Conservation (phyloP, 2,113 vertebrate genomes). For the Scytalopus superciliaris region DNA sequence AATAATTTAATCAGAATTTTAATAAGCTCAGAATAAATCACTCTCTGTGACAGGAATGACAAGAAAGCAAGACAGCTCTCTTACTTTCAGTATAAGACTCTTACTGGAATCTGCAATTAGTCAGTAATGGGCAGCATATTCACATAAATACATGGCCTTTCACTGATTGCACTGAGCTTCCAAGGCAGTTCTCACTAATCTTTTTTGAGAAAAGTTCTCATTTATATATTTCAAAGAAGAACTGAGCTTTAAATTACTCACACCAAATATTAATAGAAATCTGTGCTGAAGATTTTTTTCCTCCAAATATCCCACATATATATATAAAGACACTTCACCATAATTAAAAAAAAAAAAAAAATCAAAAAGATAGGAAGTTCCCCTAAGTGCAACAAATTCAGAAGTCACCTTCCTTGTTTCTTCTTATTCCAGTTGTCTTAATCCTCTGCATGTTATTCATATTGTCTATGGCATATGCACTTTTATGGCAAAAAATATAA, state of each 20-base stretch:
- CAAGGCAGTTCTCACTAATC: background rate
- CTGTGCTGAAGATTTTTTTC: background rate
- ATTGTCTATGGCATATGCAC: background rate
- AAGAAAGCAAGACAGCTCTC: background rate
- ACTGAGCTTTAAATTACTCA: background rate
- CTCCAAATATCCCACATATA: background rate
- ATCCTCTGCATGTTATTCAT: background rate
- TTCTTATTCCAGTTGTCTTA: background rate
- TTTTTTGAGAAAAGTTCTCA: background rate
- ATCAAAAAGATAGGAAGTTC: background rate
- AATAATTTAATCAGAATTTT: conserved; percentile 13
- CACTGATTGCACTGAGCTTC: background rate
- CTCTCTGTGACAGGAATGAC: background rate
- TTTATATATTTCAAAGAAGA: background rate
- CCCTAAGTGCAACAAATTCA: background rate
- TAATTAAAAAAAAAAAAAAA: background rate
- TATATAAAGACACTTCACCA: background rate
- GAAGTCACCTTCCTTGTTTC: background rate
- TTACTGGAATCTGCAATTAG: background rate
- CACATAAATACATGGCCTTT: background rate
- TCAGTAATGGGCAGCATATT: background rate
- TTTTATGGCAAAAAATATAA: background rate
- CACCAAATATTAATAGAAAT: background rate
- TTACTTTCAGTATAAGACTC: background rate
- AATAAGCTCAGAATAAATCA: background rate